These are phyloP conservation scores for Aegypius monachus DNA, from an alignment of 2,113 vertebrate species.

Conservation along the genomic window DNA sequence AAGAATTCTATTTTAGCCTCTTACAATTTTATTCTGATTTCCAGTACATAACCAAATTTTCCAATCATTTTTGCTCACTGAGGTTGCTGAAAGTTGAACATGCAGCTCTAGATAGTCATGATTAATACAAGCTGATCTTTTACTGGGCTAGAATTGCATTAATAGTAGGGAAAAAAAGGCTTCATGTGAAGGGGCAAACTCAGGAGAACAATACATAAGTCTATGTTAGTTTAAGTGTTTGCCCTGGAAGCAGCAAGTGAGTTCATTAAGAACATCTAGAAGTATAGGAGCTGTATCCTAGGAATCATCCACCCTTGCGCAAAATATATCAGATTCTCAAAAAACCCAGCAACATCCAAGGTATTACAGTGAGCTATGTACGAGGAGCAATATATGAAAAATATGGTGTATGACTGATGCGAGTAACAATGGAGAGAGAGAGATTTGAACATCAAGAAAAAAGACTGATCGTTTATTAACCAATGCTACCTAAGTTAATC, in stretches of 20 bases:
- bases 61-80: background rate
- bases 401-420: background rate
- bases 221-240: background rate
- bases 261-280: background rate
- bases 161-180: background rate
- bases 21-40: background rate
- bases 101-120: background rate
- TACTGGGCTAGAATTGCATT: background rate
- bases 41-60: background rate
- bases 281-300: background rate
- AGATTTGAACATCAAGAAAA: background rate
- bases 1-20: background rate
- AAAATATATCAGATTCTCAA: background rate
- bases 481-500: background rate
- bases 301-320: background rate
- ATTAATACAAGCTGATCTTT: background rate
- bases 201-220: background rate
- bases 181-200: background rate
- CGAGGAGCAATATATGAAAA: background rate
- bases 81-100: background rate
- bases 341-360: background rate
- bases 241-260: background rate
- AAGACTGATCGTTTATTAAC: background rate
- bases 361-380: background rate
- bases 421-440: background rate